Conservation (phyloP, 2,113 vertebrate species). For the Scytalopus superciliaris region DNA sequence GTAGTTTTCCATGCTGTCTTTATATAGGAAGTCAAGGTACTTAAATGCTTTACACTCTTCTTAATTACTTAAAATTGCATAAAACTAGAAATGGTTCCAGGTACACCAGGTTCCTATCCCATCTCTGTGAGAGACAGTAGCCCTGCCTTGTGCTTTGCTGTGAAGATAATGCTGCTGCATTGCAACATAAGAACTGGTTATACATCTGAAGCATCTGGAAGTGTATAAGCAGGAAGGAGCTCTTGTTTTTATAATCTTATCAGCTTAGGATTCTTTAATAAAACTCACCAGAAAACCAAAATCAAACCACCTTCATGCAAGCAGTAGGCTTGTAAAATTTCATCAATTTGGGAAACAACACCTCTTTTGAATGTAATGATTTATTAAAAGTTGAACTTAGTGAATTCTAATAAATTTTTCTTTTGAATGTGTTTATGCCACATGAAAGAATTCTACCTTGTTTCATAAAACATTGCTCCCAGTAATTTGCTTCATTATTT, state of each 20-base stretch:
- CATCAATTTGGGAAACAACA: neutral
- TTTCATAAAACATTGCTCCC: neutral
- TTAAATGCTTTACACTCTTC: neutral
- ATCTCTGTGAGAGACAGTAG: neutral
- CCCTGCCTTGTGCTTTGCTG: neutral
- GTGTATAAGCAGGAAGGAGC: neutral
- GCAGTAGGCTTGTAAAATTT: neutral
- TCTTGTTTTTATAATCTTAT: neutral
- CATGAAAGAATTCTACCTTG: neutral
- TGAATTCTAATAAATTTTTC: neutral
- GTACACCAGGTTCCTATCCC: neutral
- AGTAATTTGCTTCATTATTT: neutral
- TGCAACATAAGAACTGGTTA: neutral
- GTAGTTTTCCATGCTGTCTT: neutral
- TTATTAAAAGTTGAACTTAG: neutral
- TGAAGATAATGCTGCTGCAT: neutral
- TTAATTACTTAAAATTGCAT: neutral
- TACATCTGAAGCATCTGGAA: neutral
- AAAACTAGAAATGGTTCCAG: neutral
- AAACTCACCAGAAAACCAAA: neutral
- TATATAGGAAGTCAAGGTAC: neutral
- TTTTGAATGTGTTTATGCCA: neutral
- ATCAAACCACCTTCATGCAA: neutral
- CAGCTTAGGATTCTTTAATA: neutral
- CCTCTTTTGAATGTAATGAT: neutral